Base-by-base conservation (phyloP, 2,113 vertebrate species). In the Alligator mississippiensis region DNA sequence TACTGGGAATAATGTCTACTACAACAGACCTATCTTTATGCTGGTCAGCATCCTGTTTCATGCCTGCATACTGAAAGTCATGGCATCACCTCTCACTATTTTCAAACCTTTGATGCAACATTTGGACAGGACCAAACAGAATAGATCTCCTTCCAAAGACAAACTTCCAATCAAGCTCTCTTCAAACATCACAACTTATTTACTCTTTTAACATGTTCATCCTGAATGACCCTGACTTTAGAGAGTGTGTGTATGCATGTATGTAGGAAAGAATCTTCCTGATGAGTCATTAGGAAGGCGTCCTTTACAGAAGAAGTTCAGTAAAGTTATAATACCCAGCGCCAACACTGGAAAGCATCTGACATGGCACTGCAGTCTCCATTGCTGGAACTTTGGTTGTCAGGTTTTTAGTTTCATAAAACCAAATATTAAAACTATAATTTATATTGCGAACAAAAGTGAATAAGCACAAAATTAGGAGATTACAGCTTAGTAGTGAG, bases 61-160 rank as follows among this genome's bases (percentile, higher is more conserved):
- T 27, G 63, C 76, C 30, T 90, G n/a, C 87, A 84, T 80, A 90
- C 96, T 85, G 85, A 66, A 90, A 61, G 38, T 84, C 72, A 92
- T 2, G 78, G 62, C 64, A 89, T 64, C 84, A 76, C 47, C 61
- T 92, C 72, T 19, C 58, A 19, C 72, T 89, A 70, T 78, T 92
- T 85, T 77, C 54, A 77, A n/a, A 64, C 22, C 57, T 83, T 63
- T 93, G 78, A 72, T 83, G 75, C 10, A 75, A 86, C 87, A 82
- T 22, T 75, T 6, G 77, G 59, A 82, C 80, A 1, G 74, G 82
- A 68, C 18, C 34, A 64, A 78, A 80, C 90, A 90, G 62, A 72
- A 64, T 58, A 89, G 28, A 61, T 4, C 18, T 55, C 28, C 10
- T 76, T 93, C 90, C 77, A 30, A 90, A 85, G 34, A 28, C 47